These are phyloP conservation scores for Meleagris gallopavo DNA, from an alignment of 2,113 vertebrate genomes.

Conservation along the genomic window DNA sequence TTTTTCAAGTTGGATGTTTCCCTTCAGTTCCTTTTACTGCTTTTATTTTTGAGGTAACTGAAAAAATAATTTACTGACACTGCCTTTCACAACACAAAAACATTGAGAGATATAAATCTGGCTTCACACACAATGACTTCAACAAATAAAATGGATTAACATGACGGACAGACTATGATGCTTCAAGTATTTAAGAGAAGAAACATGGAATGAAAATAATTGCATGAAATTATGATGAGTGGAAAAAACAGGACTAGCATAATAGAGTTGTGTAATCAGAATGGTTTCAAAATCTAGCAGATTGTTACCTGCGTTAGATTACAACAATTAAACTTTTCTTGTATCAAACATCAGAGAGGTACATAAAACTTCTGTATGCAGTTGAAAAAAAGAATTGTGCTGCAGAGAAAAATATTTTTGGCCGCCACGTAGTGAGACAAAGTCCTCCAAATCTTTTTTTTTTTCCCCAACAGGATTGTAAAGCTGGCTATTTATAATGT, in stretches of 20 bases:
- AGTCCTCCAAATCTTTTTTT: background rate
- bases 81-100: background rate
- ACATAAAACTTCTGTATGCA: background rate
- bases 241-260: slow-evolving; percentile 26
- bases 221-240: background rate
- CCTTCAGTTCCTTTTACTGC: background rate
- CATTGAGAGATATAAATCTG: slow-evolving; percentile 76
- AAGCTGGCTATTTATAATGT: background rate
- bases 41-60: background rate
- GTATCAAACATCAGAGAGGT: background rate
- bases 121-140: slow-evolving; percentile 10
- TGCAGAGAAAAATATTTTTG: background rate
- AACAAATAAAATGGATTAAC: slow-evolving; percentile 52
- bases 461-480: background rate
- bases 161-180: slow-evolving; percentile 45
- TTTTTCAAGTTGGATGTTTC: background rate
- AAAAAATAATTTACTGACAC: background rate
- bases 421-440: accelerated
- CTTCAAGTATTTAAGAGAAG: slow-evolving; percentile 33
- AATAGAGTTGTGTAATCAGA: background rate
- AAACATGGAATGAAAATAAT: slow-evolving; percentile 49
- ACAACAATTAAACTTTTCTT: background rate
- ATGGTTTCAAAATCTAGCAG: background rate
- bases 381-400: background rate
- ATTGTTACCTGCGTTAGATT: background rate